Evolutionary conservation across 2,113 vertebrate species (phyloP), one percentile per base, ranked within the genome.

Genomic region (Illadopsis cleaveri): DNA sequence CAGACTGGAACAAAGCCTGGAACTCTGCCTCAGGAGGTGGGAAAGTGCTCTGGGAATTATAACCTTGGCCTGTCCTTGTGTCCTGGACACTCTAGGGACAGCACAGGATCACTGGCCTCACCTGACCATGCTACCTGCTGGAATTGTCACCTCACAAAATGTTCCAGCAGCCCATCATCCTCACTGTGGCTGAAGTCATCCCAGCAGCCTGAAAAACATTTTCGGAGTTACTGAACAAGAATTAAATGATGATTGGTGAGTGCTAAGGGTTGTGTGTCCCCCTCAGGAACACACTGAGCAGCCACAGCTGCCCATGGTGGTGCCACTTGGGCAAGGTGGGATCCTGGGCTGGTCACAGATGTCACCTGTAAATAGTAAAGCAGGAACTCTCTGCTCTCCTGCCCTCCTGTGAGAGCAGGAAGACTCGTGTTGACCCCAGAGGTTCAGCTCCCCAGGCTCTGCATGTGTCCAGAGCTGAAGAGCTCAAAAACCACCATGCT

Each of bases 401-500:
- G 48, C 24, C 24, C 48, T 50, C 48, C 48, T 50, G 24, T 50
- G 48, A 25, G 48, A 50, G 48, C 48, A 48, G 48, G 23, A 48
- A 48, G 48, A 24, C 48, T 25, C 24, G 2, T 50, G 48, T 25
- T 50, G 48, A 24, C 48, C 24, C 24, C 25, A 24, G 23, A 50
- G 48, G 48, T 50, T 50, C 48, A 50, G 48, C 48, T 50, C 24
- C 24, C 48, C 24, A 25, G 48, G 23, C 12, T 48, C 48, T 50
- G 48, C 8, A 50, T 25, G 48, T 50, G 48, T 25, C 24, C 24
- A 25, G 48, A 48, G 48, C 44, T 76, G 25, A 40, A 44, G 30
- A 47, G 14, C 28, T 61, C 45, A 33, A 22, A 51, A 7, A 12
- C 10, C 22, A 37, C 24, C 2, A 0, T 20, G 24, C 11, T 25